These are phyloP conservation scores for Octonoba sinensis DNA, from an alignment of 2,888 invertebrate genomes.

Conservation along the genomic window DNA sequence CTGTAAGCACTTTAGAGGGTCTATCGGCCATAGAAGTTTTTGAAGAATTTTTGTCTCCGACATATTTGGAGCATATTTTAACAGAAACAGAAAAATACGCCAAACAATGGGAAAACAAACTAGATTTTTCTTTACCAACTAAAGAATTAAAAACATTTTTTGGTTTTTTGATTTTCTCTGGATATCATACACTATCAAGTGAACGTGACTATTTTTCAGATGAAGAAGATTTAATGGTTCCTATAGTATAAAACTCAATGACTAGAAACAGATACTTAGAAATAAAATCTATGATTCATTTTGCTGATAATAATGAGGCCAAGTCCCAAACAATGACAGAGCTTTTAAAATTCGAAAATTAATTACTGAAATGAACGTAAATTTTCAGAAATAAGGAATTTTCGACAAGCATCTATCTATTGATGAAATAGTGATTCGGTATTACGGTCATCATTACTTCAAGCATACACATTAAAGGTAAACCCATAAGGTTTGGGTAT, in stretches of 20 bases:
- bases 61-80: neutral
- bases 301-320: neutral
- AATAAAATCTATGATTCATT: constrained; percentile 9
- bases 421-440: constrained; percentile 11
- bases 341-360: constrained; percentile 5
- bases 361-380: neutral
- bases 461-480: constrained; percentile 20
- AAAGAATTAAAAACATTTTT: constrained; percentile 9
- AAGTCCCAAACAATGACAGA: neutral
- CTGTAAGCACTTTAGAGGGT: neutral
- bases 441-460: constrained; percentile 23
- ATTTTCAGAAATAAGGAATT: constrained; percentile 12
- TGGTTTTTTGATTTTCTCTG: constrained; percentile 17
- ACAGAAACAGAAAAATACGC: constrained; percentile 16
- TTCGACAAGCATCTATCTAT: constrained; percentile 11
- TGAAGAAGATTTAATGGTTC: constrained; percentile 10
- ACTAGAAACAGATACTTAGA: constrained; percentile 11
- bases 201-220: constrained; percentile 17
- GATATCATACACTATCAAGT: constrained; percentile 23
- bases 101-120: constrained; percentile 15
- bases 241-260: constrained; percentile 2
- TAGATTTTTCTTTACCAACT: constrained; percentile 1
- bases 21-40: neutral
- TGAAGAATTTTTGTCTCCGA: neutral
- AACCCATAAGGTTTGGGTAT: constrained; percentile 9